These are phyloP conservation scores for Melitaea athalia DNA, from an alignment of 2,888 invertebrate genomes.

Conservation along the genomic window DNA sequence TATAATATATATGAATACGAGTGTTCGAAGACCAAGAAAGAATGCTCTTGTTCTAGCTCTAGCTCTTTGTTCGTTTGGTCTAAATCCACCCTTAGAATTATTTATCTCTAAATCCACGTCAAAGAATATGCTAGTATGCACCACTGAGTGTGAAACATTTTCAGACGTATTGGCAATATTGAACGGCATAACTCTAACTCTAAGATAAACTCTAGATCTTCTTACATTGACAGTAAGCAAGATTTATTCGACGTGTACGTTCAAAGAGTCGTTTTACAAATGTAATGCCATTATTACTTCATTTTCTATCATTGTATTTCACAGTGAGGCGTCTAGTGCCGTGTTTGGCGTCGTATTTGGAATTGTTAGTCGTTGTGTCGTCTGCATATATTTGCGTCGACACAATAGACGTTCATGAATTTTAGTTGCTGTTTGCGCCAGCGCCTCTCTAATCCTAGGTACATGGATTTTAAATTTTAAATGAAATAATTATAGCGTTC, in stretches of 20 bases:
- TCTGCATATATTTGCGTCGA: conserved; percentile 29
- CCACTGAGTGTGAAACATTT: neutral
- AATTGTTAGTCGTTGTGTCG: conserved; percentile 26
- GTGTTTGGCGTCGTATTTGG: conserved; percentile 23
- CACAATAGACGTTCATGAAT: conserved; percentile 27
- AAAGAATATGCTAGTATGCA: too few relatives aligned
- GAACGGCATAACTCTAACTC: conserved; percentile 14
- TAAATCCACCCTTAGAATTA: too few relatives aligned
- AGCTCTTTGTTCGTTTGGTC: too few relatives aligned
- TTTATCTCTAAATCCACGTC: too few relatives aligned
- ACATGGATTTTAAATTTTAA: conserved; percentile 28
- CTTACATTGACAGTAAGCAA: conserved; percentile 24
- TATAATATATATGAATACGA: too few relatives aligned
- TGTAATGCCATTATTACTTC: conserved; percentile 38
- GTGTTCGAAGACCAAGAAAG: too few relatives aligned
- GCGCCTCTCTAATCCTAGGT: conserved; percentile 19
- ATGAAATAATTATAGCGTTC: neutral
- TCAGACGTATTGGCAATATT: conserved; percentile 17
- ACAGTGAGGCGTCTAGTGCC: conserved; percentile 22
- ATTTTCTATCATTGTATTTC: conserved; percentile 33
- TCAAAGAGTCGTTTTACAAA: conserved; percentile 31
- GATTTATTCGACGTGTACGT: conserved; percentile 31
- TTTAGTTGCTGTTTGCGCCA: conserved; percentile 28
- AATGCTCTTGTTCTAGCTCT: too few relatives aligned
- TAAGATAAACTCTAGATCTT: conserved; percentile 16